These are phyloP conservation scores for Cisticola juncidis DNA, from an alignment of 2,113 vertebrate genomes.

Conservation along the genomic window DNA sequence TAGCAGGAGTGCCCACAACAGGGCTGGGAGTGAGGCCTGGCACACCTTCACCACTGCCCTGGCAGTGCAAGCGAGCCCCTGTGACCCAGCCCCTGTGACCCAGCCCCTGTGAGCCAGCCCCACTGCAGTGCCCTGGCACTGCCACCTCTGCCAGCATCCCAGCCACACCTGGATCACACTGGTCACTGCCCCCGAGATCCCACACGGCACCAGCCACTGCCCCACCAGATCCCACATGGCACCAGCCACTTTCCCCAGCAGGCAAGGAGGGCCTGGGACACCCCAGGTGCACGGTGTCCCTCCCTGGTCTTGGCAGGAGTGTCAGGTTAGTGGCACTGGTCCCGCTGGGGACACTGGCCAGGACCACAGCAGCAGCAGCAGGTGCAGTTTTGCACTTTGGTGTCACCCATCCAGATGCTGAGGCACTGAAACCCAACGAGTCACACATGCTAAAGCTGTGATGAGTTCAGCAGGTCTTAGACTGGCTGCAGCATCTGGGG, in stretches of 20 bases:
- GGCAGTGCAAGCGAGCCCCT: not conserved
- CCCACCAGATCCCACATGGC: rapidly evolving
- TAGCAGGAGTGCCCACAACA: not conserved
- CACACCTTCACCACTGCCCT: not conserved
- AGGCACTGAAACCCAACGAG: rapidly evolving
- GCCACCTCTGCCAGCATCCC: not conserved
- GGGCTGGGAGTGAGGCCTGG: not conserved
- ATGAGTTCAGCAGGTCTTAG: not conserved
- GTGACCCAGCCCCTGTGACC: rapidly evolving
- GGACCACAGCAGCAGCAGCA: not conserved
- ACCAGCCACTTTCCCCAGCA: not conserved
- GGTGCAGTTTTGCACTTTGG: not conserved
- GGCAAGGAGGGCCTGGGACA: not conserved
- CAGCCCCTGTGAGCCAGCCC: not conserved
- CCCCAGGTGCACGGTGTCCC: rapidly evolving
- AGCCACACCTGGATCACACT: rapidly evolving
- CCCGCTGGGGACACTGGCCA: not conserved
- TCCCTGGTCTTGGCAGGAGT: not conserved
- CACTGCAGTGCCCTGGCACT: rapidly evolving
- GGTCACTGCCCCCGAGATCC: rapidly evolving
- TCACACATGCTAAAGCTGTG: not conserved
- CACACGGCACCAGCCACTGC: not conserved
- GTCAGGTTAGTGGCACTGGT: rapidly evolving
- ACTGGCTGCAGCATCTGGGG: not conserved
- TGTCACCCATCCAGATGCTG: not conserved